These are phyloP conservation scores for Andricus curvator DNA, from an alignment of 2,888 invertebrate genomes.

Conservation along the genomic window DNA sequence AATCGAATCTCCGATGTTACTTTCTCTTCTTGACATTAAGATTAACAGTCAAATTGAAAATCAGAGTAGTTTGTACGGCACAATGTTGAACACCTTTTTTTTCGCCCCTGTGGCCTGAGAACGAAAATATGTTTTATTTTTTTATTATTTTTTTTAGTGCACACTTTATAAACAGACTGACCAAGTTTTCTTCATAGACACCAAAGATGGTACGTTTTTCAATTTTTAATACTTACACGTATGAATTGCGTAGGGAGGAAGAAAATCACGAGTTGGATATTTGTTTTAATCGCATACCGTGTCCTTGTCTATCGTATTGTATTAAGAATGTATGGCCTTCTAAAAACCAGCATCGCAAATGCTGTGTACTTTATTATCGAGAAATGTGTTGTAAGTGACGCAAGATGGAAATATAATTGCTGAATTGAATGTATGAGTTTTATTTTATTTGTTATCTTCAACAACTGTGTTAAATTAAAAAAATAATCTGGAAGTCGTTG, in stretches of 20 bases:
- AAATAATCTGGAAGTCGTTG: no score
- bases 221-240: conserved; percentile 15
- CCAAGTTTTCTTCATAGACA: conserved; percentile 43
- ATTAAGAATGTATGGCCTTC: conserved; percentile 10
- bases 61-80: background rate
- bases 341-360: conserved; percentile 16
- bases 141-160: conserved; percentile 30
- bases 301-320: conserved; percentile 11
- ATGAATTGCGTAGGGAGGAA: background rate
- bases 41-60: background rate
- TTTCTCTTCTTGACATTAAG: conserved; percentile 35
- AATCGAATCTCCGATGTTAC: conserved; percentile 8
- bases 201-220: conserved; percentile 42
- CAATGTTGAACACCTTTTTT: background rate
- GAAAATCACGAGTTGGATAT: background rate
- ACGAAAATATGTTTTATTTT: conserved; percentile 12
- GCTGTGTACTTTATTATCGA: conserved; percentile 12
- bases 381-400: conserved; percentile 15
- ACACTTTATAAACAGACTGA: conserved; percentile 41
- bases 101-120: background rate
- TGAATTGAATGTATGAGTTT: background rate
- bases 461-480: background rate
- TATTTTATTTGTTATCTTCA: background rate
- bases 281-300: conserved; percentile 16
- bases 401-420: conserved; percentile 21